Conservation (phyloP, 1,140 invertebrate species). For the Grapholita molesta region DNA sequence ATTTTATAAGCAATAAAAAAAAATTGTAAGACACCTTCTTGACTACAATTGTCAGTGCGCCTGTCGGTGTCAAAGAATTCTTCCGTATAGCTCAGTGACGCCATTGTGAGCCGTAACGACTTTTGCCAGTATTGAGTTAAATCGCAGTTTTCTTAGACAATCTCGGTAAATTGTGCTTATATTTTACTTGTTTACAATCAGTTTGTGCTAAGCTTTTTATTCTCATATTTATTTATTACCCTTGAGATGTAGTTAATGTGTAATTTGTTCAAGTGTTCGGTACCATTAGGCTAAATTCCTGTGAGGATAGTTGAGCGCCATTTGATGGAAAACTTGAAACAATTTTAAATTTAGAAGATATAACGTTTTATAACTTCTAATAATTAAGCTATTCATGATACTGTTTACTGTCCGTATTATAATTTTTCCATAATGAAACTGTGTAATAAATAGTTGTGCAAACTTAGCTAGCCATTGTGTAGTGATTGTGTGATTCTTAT, state of each 20-base stretch:
- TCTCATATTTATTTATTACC: slow-evolving; percentile 63
- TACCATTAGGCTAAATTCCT: slow-evolving; percentile 80
- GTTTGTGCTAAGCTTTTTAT: slow-evolving; percentile 41
- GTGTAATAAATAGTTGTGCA: neutral
- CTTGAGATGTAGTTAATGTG: slow-evolving; percentile 62
- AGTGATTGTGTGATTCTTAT: neutral
- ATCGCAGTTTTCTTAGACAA: slow-evolving; percentile 83
- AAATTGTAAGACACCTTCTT: slow-evolving; percentile 23
- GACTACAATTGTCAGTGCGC: slow-evolving; percentile 51
- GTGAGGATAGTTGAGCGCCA: slow-evolving; percentile 80
- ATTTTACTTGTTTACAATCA: slow-evolving; percentile 63
- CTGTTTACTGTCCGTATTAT: neutral
- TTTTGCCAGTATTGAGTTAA: slow-evolving; percentile 79
- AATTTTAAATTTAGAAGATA: slow-evolving; percentile 55
- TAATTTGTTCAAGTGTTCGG: slow-evolving; percentile 75
- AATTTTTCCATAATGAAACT: neutral
- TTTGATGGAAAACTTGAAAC: slow-evolving; percentile 67
- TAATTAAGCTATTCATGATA: neutral
- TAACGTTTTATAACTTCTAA: neutral
- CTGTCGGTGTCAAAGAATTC: slow-evolving; percentile 59
- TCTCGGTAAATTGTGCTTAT: slow-evolving; percentile 80
- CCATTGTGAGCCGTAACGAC: slow-evolving; percentile 90
- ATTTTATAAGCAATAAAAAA: too few relatives aligned
- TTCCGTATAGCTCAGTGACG: slow-evolving; percentile 80
- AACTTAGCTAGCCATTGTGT: neutral